phyloP scores from a whole-genome alignment of 2,113 vertebrate species.

The Paratilapia polleni region DNA sequence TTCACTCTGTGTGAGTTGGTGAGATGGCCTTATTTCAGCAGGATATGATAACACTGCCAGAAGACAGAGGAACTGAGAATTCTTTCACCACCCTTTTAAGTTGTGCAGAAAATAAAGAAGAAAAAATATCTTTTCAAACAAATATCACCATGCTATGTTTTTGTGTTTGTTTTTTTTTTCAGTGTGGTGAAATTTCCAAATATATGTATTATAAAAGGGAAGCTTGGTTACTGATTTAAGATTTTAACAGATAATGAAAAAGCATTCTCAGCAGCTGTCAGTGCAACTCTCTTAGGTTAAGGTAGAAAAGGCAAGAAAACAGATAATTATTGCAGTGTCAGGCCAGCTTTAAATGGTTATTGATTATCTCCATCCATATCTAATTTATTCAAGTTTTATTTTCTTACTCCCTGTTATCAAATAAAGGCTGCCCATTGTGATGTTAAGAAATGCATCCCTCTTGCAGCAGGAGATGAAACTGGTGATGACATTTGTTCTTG shows the following conservation, averaged over 20 bases:
- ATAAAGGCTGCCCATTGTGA: constrained; percentile 37
- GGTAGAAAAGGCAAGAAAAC: constrained; percentile 9
- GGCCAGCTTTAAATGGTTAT: constrained; percentile 32
- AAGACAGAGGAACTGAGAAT: constrained; percentile 56
- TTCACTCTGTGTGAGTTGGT: constrained; percentile 54
- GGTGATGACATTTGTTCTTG: constrained; percentile 45
- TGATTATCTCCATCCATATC: constrained; percentile 41
- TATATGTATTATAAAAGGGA: constrained; percentile 49
- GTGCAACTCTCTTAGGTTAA: constrained; percentile 27
- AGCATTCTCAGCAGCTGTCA: constrained; percentile 39
- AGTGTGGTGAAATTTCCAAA: constrained; percentile 31
- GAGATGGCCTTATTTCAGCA: constrained; percentile 71
- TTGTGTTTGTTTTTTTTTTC: no score
- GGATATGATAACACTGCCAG: constrained; percentile 66
- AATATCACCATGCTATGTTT: constrained; percentile 30
- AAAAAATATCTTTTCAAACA: constrained; percentile 53
- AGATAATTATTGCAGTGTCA: constrained; percentile 47
- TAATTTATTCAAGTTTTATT: constrained; percentile 49
- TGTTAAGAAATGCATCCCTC: constrained; percentile 23
- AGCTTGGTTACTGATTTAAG: constrained; percentile 24
- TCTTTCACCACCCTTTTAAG: constrained; percentile 52
- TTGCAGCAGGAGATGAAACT: constrained; percentile 35
- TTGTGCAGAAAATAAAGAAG: background rate
- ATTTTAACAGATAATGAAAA: constrained; percentile 62
- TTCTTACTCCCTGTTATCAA: constrained; percentile 26